Evolutionary conservation across 2,888 invertebrate genomes (phyloP), one percentile per base, ranked within the genome.

Genomic region (Lasioglossum lativentre): DNA sequence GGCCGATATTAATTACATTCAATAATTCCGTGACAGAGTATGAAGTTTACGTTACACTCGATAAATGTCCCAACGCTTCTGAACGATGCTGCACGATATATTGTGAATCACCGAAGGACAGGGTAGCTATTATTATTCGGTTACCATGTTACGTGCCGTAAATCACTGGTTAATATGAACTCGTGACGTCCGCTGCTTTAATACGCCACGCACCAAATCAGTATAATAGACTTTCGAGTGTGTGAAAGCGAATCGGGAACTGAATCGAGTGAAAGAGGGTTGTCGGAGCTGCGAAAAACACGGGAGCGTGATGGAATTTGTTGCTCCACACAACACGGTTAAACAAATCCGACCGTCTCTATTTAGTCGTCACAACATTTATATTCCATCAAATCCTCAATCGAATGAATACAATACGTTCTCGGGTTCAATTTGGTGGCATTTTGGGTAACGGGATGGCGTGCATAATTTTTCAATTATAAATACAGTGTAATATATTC

Each of bases 201-300:
- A 82, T 75, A 34, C 66, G 76, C 34, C 52, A 75, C 75, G 77
- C 78, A 77, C 66, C 66, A 79, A 88, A 71, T 80, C 81, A 70
- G 45, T 71, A 78, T 85, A 88, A 88, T 85, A 73, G 74, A 84
- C 68, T 76, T 81, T 83, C 81, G 47, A 72, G 87, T 68, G 73
- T 80, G 42, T 40, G 81, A 87, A 81, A 83, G 80, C 78, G 78
- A 42, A 80, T 70, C 80, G 78, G 52, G 42, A 42, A 78, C 52
- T n/a, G 63, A 73, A 80, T 27, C 45, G 75, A 72, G 74, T 71
- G 56, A 73, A 72, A 74, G 38, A 75, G 42, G 59, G 38, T 34
- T 16, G 52, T 34, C 12, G 68, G 38, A 38, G 42, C 30, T 66
- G 19, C 30, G 8, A 52, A 71, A 40, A 30, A 30, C 3, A n/a